Conservation (phyloP, 2,797 vertebrate species). For the Myoxocephalus aenaeus region DNA sequence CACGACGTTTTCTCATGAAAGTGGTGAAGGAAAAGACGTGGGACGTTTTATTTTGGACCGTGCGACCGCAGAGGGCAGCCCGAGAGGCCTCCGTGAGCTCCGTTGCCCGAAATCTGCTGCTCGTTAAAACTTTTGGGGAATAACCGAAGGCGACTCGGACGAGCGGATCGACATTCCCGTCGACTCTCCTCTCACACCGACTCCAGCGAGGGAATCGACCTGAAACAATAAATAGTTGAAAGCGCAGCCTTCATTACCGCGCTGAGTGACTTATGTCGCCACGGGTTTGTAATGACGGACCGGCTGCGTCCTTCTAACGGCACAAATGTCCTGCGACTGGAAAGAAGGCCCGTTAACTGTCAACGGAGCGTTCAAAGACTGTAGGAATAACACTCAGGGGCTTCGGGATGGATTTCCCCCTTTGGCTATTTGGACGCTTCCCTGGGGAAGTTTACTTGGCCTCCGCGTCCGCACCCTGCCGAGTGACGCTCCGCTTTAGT, state of each 20-base stretch:
- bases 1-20: not conserved
- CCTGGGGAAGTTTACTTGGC: slow-evolving; percentile 67
- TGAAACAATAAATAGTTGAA: not conserved
- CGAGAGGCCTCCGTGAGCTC: not conserved
- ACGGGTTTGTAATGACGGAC: slow-evolving; percentile 20
- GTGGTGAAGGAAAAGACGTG: not conserved
- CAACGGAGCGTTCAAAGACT: slow-evolving; percentile 31
- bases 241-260: not conserved
- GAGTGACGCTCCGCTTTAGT: slow-evolving; percentile 59
- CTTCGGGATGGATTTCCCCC: slow-evolving; percentile 57
- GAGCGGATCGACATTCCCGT: not conserved
- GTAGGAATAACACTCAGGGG: slow-evolving; percentile 46
- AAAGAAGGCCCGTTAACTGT: slow-evolving; percentile 34
- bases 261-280: slow-evolving; percentile 5
- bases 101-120: not conserved
- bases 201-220: not conserved
- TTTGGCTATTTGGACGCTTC: slow-evolving; percentile 60
- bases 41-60: not conserved
- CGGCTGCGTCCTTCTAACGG: slow-evolving; percentile 12
- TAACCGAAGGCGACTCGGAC: not conserved
- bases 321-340: slow-evolving; percentile 19
- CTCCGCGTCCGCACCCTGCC: slow-evolving; percentile 63
- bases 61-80: not conserved
- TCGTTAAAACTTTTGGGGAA: not conserved
- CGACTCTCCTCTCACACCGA: not conserved